phyloP scores from a whole-genome alignment of 2,888 invertebrate genomes.

The Eupeodes luniger region DNA sequence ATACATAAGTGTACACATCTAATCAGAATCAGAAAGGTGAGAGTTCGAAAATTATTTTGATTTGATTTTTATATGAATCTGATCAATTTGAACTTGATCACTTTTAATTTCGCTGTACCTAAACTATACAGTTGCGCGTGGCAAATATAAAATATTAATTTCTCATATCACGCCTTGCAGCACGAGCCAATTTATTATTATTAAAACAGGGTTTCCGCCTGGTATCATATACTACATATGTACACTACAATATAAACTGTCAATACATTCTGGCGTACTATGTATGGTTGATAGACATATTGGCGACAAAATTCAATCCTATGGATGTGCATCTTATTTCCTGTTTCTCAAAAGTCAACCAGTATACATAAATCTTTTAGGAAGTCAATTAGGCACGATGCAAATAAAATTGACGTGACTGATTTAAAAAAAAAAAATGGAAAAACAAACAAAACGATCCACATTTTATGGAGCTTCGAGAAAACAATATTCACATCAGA shows the following conservation, averaged over 20 bases:
- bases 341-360: constrained; percentile 24
- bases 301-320: neutral
- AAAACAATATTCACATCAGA: constrained; percentile 3
- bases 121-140: constrained; percentile 13
- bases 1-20: neutral
- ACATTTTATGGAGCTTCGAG: constrained; percentile 26
- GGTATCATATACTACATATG: no score
- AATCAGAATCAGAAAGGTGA: neutral
- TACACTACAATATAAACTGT: neutral
- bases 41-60: neutral
- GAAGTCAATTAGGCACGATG: constrained; percentile 30
- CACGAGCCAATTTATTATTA: neutral
- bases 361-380: neutral
- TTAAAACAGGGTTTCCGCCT: neutral
- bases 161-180: neutral
- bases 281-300: constrained; percentile 10
- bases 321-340: constrained; percentile 15
- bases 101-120: constrained; percentile 19
- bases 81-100: constrained; percentile 31
- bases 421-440: neutral
- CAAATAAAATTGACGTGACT: neutral
- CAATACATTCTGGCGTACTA: neutral
- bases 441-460: neutral
- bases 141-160: neutral
- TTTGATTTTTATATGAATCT: neutral